Conservation (phyloP, 2,113 vertebrate species). For the Chrysochloris asiatica region DNA sequence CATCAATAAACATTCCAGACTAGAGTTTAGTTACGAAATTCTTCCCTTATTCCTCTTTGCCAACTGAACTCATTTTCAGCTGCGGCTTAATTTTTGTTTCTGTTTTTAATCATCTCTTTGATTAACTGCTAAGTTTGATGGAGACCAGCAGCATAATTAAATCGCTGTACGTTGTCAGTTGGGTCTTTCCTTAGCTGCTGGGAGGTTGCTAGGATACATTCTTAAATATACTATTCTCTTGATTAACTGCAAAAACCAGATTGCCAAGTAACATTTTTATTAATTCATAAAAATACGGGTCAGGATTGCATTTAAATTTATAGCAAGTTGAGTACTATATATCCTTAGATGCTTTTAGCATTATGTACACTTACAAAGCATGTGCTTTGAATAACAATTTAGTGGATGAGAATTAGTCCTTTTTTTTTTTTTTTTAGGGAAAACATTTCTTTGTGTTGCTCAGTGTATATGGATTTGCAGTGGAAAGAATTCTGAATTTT, state of each 20-base stretch:
- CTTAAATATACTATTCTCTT: constrained; percentile 81
- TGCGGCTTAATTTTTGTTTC: constrained; percentile 71
- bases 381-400: constrained; percentile 69
- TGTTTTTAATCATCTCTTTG: constrained; percentile 79
- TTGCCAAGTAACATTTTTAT: constrained; percentile 79
- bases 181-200: constrained; percentile 75
- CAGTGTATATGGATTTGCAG: constrained; percentile 31
- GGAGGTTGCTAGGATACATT: constrained; percentile 85
- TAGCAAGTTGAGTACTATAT: constrained; percentile 55
- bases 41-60: background rate
- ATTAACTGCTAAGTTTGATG: constrained; percentile 82
- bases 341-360: constrained; percentile 56
- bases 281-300: constrained; percentile 71
- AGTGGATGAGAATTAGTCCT: constrained; percentile 21
- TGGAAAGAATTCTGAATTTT: constrained; percentile 58
- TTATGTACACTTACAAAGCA: constrained; percentile 35
- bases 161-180: constrained; percentile 73
- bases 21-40: constrained; percentile 23
- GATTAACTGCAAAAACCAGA: constrained; percentile 79
- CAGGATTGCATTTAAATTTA: constrained; percentile 69
- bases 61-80: constrained; percentile 68
- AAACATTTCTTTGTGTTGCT: constrained; percentile 51
- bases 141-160: constrained; percentile 81
- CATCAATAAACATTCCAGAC: constrained; percentile 36
- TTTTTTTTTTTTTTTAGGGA: constrained; percentile 62